Percentiles rank a stretch among this genome's conserved stretches.
Evolutionary conservation across 2,113 vertebrate species (phyloP).

Genomic region (Furnarius figulus): DNA sequence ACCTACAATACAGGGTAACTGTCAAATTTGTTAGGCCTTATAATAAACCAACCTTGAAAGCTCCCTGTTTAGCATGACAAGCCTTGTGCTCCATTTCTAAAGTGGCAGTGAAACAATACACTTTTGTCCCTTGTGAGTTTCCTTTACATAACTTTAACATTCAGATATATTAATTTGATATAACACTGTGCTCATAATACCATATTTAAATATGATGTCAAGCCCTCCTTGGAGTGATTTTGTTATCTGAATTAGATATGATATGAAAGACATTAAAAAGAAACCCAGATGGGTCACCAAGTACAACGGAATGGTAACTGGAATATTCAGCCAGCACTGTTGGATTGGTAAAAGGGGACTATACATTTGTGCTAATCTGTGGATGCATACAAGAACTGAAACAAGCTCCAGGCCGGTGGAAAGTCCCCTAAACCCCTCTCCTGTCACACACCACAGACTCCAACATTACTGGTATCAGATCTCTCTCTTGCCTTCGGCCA

Average conservation of each 20-base stretch:
- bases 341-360: not conserved
- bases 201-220: slow-evolving; percentile 23
- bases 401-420: not conserved
- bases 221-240: not conserved
- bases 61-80: slow-evolving; percentile 55
- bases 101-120: slow-evolving; percentile 9
- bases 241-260: not conserved
- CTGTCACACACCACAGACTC: fast-evolving
- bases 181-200: not conserved
- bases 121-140: not conserved
- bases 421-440: not conserved
- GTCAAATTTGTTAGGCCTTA: slow-evolving; percentile 59
- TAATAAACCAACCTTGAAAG: slow-evolving; percentile 56
- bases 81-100: slow-evolving; percentile 17
- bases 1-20: slow-evolving; percentile 58
- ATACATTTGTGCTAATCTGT: not conserved
- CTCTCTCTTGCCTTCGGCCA: not conserved
- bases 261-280: not conserved
- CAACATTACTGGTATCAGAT: not conserved
- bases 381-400: not conserved
- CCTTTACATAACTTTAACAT: slow-evolving; percentile 51
- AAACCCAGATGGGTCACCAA: not conserved
- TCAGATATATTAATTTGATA: slow-evolving; percentile 37
- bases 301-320: not conserved
- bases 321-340: not conserved